phyloP scores from a whole-genome alignment of 2,888 invertebrate genomes.

The Andrena flavipes region DNA sequence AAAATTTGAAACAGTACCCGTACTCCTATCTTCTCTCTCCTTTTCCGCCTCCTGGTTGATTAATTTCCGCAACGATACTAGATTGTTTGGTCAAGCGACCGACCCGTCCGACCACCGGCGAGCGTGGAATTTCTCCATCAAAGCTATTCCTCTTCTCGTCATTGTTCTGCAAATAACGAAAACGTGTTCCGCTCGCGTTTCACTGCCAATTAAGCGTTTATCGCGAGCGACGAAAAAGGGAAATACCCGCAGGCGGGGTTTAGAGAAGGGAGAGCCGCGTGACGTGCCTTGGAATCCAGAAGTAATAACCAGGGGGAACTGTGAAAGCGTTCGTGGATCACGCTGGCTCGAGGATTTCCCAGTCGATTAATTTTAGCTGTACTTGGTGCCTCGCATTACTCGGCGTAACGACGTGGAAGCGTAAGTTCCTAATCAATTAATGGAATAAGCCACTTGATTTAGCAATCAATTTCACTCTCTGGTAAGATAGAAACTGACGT shows the following conservation, averaged over 20 bases:
- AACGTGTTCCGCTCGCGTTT: constrained; percentile 1
- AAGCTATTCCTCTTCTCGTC: background rate
- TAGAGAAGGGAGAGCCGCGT: background rate
- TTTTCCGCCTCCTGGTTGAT: background rate
- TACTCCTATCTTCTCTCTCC: too few relatives aligned
- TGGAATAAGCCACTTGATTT: constrained; percentile 47
- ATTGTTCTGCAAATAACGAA: background rate
- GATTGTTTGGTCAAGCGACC: background rate
- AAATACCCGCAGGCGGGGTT: too few relatives aligned
- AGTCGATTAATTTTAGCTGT: constrained; percentile 35
- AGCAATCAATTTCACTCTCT: constrained; percentile 43
- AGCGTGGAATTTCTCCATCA: background rate
- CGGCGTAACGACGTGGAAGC: constrained; percentile 22
- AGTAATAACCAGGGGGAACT: background rate
- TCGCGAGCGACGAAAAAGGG: background rate
- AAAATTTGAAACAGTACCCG: constrained; percentile 15
- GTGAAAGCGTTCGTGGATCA: background rate
- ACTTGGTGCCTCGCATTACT: constrained; percentile 21
- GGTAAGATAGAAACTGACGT: constrained; percentile 47
- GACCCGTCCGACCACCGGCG: background rate
- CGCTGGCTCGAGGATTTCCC: constrained; percentile 12
- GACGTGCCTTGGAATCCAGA: background rate
- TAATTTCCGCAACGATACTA: background rate
- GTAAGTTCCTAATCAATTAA: constrained; percentile 54
- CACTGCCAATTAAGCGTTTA: constrained; percentile 3